phyloP scores from a whole-genome alignment of 2,113 vertebrate species.

The Pygathrix nemaeus region DNA sequence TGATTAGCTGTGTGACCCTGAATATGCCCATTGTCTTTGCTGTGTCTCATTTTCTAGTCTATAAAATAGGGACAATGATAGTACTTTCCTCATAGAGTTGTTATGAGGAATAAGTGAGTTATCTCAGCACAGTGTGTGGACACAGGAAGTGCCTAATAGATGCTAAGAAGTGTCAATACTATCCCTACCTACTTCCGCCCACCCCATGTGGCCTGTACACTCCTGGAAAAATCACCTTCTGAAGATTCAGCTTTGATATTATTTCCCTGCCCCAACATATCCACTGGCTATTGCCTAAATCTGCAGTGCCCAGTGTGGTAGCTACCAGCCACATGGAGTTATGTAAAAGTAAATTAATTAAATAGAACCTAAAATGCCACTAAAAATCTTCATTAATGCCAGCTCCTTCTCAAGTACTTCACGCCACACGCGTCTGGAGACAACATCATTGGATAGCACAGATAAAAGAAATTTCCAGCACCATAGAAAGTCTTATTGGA shows the following conservation, averaged over 20 bases:
- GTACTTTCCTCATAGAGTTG: neutral
- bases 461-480: neutral
- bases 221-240: neutral
- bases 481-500: too few relatives aligned
- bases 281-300: neutral
- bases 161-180: neutral
- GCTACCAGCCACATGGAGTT: neutral
- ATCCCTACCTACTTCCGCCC: neutral
- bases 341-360: neutral
- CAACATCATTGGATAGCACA: neutral
- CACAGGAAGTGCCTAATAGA: neutral
- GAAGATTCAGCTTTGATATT: neutral
- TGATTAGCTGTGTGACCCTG: neutral
- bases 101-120: neutral
- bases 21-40: neutral
- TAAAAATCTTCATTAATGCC: neutral
- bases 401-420: neutral
- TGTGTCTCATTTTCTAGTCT: neutral
- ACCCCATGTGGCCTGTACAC: neutral
- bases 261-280: neutral
- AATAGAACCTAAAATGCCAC: neutral
- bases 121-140: neutral
- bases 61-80: neutral
- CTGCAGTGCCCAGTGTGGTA: neutral
- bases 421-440: neutral